Conservation (phyloP, 2,888 invertebrate genomes). For the Clivina fossor region DNA sequence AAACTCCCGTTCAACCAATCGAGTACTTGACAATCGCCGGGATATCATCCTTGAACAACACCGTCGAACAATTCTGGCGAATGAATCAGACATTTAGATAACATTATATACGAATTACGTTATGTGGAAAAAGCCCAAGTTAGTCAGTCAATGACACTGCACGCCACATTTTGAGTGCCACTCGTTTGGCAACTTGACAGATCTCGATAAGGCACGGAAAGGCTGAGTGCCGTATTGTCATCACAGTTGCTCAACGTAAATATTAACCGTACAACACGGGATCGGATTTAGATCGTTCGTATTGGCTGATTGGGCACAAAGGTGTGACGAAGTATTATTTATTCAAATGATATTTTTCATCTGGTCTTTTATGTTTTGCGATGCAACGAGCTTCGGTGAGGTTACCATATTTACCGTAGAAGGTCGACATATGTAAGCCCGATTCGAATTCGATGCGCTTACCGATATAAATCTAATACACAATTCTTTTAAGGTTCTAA, state of each 20-base stretch:
- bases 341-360: constrained; percentile 43
- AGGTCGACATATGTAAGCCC: constrained; percentile 37
- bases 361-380: constrained; percentile 41
- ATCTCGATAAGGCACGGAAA: constrained; percentile 48
- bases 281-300: neutral
- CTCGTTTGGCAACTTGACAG: constrained; percentile 50
- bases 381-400: constrained; percentile 38
- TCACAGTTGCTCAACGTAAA: constrained; percentile 1
- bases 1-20: too few relatives aligned
- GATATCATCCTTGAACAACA: too few relatives aligned
- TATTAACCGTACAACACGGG: neutral
- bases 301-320: constrained; percentile 32
- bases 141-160: constrained; percentile 45
- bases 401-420: constrained; percentile 38
- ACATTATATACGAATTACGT: constrained; percentile 46
- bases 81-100: too few relatives aligned
- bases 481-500: constrained; percentile 34
- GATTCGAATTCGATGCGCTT: constrained; percentile 34
- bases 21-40: too few relatives aligned
- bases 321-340: constrained; percentile 44
- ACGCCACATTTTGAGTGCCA: constrained; percentile 47
- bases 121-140: constrained; percentile 33
- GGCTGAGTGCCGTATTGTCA: constrained; percentile 30
- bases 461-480: constrained; percentile 31
- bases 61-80: too few relatives aligned